A percentile compares a stretch with the other conserved stretches of the same genome.
Evolutionary conservation across 2,113 vertebrate species (phyloP).

Genomic region (Sylvicapra grimmia): DNA sequence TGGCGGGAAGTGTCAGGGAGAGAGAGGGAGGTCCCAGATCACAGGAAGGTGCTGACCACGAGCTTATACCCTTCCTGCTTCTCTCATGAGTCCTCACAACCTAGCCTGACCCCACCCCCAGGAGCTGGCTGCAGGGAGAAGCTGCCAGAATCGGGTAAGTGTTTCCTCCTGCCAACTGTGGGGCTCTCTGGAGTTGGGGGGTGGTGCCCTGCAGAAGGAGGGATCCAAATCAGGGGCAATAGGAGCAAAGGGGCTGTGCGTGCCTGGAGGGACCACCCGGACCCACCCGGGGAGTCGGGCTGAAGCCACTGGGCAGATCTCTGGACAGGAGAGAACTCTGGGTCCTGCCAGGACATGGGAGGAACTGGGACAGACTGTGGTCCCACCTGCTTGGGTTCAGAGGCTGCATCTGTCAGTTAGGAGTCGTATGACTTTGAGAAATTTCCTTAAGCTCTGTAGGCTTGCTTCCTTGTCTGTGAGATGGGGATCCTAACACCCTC

Average conservation of each 20-base stretch:
- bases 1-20: background rate
- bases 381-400: background rate
- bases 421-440: background rate
- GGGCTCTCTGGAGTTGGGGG: no score
- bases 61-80: background rate
- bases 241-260: background rate
- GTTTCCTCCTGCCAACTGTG: background rate
- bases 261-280: rapidly evolving
- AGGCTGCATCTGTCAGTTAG: background rate
- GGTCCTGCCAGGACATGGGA: rapidly evolving
- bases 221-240: rapidly evolving
- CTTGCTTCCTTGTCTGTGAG: background rate
- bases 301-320: background rate
- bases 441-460: background rate
- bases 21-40: background rate
- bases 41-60: rapidly evolving
- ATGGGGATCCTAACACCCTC: background rate
- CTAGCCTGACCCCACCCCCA: background rate
- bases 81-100: background rate
- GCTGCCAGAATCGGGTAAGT: background rate
- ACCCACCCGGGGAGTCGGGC: rapidly evolving
- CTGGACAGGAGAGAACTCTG: no score
- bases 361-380: background rate
- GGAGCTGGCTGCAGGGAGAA: background rate
- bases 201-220: background rate